A percentile compares a stretch with the other conserved stretches of the same genome.
Conservation (phyloP, 2,888 invertebrate species). For the Pinctada fucata region DNA sequence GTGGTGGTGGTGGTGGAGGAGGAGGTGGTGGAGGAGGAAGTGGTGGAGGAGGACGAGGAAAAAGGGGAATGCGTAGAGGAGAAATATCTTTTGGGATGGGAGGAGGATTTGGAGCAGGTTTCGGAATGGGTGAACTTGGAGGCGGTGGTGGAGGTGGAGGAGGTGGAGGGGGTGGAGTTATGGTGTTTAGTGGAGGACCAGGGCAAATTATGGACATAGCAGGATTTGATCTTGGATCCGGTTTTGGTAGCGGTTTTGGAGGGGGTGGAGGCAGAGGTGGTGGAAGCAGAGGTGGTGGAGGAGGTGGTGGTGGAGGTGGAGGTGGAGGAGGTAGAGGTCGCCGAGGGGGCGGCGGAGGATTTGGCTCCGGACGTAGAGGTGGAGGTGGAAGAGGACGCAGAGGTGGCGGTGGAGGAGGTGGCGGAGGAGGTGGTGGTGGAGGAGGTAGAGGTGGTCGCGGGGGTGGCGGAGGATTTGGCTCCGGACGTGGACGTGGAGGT, state of each 20-base stretch:
- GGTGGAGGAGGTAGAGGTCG: background rate
- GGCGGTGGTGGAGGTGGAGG: background rate
- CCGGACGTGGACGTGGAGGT: background rate
- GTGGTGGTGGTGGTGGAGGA: background rate
- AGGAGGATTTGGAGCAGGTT: background rate
- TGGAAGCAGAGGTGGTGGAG: background rate
- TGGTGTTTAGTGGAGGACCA: background rate
- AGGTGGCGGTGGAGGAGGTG: background rate
- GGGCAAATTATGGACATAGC: background rate
- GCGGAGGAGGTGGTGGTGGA: background rate
- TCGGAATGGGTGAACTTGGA: background rate
- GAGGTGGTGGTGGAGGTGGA: background rate
- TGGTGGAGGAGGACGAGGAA: background rate
- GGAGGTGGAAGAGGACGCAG: too few relatives aligned
- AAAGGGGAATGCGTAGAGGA: background rate
- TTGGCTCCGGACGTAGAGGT: too few relatives aligned
- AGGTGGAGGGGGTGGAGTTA: background rate
- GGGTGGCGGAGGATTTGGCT: background rate
- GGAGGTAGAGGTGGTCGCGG: background rate
- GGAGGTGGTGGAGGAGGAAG: background rate
- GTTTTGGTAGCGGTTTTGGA: too few relatives aligned
- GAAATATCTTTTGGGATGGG: background rate
- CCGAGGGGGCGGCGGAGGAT: background rate
- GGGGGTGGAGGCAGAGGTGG: too few relatives aligned
- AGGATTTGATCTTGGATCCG: too few relatives aligned